Conservation (phyloP, 2,113 vertebrate species). For the Chloebia gouldiae region DNA sequence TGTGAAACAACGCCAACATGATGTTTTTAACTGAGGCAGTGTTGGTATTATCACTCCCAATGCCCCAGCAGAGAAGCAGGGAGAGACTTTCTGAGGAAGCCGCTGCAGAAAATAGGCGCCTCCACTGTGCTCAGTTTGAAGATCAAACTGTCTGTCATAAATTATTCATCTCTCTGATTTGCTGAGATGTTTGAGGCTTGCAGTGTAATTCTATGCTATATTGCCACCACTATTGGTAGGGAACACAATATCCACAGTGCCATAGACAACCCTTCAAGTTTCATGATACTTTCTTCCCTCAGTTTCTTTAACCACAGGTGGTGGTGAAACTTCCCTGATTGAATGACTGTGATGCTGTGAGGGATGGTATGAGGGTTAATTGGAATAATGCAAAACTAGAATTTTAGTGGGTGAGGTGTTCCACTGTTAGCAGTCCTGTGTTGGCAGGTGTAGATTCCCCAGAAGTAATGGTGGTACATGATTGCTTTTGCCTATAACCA, state of each 20-base stretch:
- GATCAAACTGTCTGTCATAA: not conserved
- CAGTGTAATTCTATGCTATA: not conserved
- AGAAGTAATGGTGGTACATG: not conserved
- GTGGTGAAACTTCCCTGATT: not conserved
- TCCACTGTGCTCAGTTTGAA: not conserved
- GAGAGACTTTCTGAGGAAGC: not conserved
- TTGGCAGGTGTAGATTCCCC: not conserved
- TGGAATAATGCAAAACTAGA: not conserved
- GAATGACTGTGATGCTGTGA: not conserved
- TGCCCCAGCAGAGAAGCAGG: not conserved
- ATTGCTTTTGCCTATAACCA: not conserved
- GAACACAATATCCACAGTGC: not conserved
- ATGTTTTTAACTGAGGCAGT: not conserved
- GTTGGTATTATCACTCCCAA: not conserved
- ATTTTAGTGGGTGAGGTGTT: not conserved
- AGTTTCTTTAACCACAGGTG: not conserved
- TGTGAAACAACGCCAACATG: not conserved
- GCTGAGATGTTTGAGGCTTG: not conserved
- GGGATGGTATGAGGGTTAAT: not conserved
- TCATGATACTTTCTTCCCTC: not conserved
- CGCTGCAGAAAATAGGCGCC: not conserved
- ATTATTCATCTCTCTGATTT: not conserved
- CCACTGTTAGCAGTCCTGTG: not conserved
- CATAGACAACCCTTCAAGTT: not conserved
- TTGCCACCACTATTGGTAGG: not conserved